These are phyloP conservation scores for Chrysina gloriosa DNA, from an alignment of 2,888 invertebrate species.

Conservation along the genomic window DNA sequence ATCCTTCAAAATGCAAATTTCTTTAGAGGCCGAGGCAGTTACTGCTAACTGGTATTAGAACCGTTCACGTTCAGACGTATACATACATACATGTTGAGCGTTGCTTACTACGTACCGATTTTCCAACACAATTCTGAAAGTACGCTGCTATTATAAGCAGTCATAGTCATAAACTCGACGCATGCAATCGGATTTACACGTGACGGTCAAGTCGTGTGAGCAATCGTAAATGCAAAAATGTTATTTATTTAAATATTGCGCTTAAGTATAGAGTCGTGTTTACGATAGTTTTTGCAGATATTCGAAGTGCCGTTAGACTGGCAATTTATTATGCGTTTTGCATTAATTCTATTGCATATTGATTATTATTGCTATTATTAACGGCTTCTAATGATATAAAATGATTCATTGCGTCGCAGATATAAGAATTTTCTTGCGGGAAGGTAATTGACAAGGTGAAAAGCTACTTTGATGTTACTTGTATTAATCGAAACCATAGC, in stretches of 20 bases:
- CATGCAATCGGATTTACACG: neutral
- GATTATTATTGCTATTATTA: conserved; percentile 3
- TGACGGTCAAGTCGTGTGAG: conserved; percentile 18
- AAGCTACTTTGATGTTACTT: neutral
- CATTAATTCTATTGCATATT: conserved; percentile 18
- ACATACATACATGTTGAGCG: neutral
- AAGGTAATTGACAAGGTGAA: neutral
- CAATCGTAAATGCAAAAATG: conserved; percentile 14
- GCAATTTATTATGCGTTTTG: conserved; percentile 26
- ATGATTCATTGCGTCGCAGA: conserved; percentile 2
- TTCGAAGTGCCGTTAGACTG: conserved; percentile 6
- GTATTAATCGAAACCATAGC: too few relatives aligned
- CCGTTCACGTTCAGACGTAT: neutral
- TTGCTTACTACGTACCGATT: neutral
- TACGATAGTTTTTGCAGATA: conserved; percentile 17
- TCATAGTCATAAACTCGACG: neutral
- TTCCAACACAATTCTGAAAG: neutral
- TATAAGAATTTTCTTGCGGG: neutral
- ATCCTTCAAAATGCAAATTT: neutral
- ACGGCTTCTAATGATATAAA: neutral
- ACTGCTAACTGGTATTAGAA: neutral
- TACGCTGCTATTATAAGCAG: neutral
- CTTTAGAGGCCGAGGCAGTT: neutral
- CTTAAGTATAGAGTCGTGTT: neutral
- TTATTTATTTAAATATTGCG: conserved; percentile 25